Base-by-base conservation (phyloP, 2,797 vertebrate species). In the Sphenopsis melanotis region DNA sequence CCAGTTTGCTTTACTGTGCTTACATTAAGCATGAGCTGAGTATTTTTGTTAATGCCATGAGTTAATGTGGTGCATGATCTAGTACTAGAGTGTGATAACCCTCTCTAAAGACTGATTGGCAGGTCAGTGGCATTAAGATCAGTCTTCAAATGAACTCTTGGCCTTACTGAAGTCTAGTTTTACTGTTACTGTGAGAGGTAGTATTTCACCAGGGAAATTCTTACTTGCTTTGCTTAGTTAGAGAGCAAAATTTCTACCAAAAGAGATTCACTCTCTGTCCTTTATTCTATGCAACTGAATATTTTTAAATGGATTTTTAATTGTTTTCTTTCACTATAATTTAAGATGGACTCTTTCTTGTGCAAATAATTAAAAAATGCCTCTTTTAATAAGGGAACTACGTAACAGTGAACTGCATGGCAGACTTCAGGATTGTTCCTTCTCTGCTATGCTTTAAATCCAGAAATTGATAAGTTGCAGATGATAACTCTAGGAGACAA, bases 301-400 rank as follows among this genome's bases (percentile, higher is more conserved):
- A 5, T 30, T 71, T 56, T 30, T 3, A 19, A 36, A 72, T 50
- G 23, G 32, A 22, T 77, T 70, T 87, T 93, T 78, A 93, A 64
- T 95, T 94, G 37, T 93, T 92, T 19, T 65, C 22, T 94, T 90
- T 93, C 27, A 21, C 47, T 93, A 7, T 83, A 87, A 53, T 89
- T 94, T 66, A 91, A 92, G 74, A 91, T 85, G 86, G n/a, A 78
- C 65, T 96, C 83, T 91, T 90, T 95, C 74, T 85, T 89, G 76
- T 91, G 59, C 11, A 63, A 96, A 79, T 84, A 66, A 83, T 69
- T 30, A 2, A 41, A 91, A 89, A 92, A 59, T 11, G 44, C 29
- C n/a, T 23, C 22, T 78, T 50, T 69, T 60, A 50, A 13, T 69
- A 44, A 30, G n/a, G 32, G 49, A 80, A 26, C 61, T 55, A 3